Evolutionary conservation across 2,797 vertebrate species (phyloP).

Genomic region (Lutra lutra): DNA sequence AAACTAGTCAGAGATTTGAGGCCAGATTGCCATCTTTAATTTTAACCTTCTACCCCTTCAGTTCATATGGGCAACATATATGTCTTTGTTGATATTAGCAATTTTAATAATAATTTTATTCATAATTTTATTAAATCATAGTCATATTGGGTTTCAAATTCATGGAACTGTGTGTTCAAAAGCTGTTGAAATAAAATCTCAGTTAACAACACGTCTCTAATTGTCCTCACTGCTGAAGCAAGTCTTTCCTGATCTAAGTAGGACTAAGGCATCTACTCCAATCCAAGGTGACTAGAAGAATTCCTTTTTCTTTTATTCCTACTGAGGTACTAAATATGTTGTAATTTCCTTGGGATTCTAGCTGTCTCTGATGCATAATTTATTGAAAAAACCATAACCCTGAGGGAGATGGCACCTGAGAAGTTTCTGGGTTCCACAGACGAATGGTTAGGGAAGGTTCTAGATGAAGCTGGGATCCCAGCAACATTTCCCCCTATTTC

Average conservation of each 20-base stretch:
- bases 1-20: neutral
- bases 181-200: neutral
- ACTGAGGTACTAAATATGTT: neutral
- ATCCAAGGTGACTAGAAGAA: fast-evolving
- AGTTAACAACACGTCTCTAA: neutral
- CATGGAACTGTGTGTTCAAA: neutral
- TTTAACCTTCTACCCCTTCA: neutral
- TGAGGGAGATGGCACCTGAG: neutral
- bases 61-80: neutral
- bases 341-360: neutral
- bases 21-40: neutral
- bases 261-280: fast-evolving
- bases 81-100: neutral
- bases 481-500: neutral
- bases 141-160: neutral
- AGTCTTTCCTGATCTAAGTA: neutral
- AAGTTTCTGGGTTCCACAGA: neutral
- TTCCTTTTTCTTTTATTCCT: neutral
- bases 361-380: neutral
- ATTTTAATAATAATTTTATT: neutral
- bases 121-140: neutral
- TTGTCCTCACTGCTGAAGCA: neutral
- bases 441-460: neutral
- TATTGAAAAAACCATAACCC: neutral
- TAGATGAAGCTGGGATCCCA: neutral